These are phyloP conservation scores for Nipponacmea schrenckii DNA, from an alignment of 2,888 invertebrate species.

Conservation along the genomic window DNA sequence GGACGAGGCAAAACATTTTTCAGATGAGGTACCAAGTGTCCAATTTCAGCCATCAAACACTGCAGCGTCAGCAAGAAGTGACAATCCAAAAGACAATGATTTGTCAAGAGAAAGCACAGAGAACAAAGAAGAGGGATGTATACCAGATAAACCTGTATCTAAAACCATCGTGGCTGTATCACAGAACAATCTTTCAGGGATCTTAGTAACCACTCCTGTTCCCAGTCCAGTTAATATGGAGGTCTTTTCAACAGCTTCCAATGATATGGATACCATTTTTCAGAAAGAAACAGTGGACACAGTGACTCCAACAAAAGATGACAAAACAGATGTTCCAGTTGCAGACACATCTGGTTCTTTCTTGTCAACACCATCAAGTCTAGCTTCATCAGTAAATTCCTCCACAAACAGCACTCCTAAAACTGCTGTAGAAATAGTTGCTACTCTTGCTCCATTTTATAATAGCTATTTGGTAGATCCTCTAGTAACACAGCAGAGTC, in stretches of 20 bases:
- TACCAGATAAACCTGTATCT: neutral
- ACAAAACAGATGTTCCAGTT: too few species aligned
- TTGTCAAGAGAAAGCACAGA: too few species aligned
- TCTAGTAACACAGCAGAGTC: conserved; percentile 13
- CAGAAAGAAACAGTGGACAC: neutral
- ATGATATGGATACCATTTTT: neutral
- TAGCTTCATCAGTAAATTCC: neutral
- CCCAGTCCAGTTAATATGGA: neutral
- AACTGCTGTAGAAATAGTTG: conserved; percentile 43
- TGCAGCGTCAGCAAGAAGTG: too few species aligned
- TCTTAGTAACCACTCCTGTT: neutral
- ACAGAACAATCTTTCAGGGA: neutral
- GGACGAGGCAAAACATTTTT: too few species aligned
- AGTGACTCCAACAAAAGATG: neutral
- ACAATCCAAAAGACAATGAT: too few species aligned
- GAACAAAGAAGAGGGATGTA: too few species aligned
- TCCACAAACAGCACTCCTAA: conserved; percentile 25
- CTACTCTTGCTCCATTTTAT: conserved; percentile 42
- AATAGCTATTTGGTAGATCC: conserved; percentile 25
- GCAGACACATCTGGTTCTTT: neutral
- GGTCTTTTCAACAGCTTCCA: neutral
- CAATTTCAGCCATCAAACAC: too few species aligned
- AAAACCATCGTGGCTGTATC: neutral
- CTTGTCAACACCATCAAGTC: conserved; percentile 8
- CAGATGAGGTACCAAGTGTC: too few species aligned